Percentiles rank a stretch among this genome's conserved stretches.
Conservation (phyloP, 2,888 invertebrate genomes). For the Chloroclystis v-ata region DNA sequence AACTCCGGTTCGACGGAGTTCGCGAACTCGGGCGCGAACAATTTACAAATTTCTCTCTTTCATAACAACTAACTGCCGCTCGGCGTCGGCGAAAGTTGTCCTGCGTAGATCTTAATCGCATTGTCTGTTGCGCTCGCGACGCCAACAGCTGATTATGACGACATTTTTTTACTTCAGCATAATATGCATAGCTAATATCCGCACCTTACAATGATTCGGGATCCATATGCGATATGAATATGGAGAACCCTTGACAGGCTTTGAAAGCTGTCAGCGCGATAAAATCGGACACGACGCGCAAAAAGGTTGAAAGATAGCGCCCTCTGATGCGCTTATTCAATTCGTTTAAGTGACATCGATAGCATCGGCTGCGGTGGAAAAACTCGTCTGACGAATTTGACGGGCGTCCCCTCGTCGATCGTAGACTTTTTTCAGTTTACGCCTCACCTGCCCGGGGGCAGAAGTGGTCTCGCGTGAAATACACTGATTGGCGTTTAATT, state of each 20-base stretch:
- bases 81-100: constrained; percentile 79
- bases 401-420: constrained; percentile 50
- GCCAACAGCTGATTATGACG: constrained; percentile 74
- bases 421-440: constrained; percentile 57
- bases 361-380: constrained; percentile 67
- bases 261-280: constrained; percentile 36
- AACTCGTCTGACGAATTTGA: constrained; percentile 67
- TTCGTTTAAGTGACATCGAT: constrained; percentile 78
- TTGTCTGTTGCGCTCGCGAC: constrained; percentile 77
- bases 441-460: constrained; percentile 62
- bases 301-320: constrained; percentile 46
- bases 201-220: constrained; percentile 5
- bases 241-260: constrained; percentile 33
- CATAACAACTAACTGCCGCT: constrained; percentile 80
- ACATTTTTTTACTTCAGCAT: constrained; percentile 64
- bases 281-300: constrained; percentile 38
- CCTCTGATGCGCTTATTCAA: constrained; percentile 71
- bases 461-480: constrained; percentile 56
- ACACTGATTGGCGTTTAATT: constrained; percentile 67
- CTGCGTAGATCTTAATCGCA: constrained; percentile 80
- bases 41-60: constrained; percentile 80
- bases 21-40: constrained; percentile 80
- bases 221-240: constrained; percentile 21
- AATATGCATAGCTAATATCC: constrained; percentile 38
- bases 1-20: constrained; percentile 79